phyloP scores from a whole-genome alignment of 2,113 vertebrate species.

The Mirza zaza region DNA sequence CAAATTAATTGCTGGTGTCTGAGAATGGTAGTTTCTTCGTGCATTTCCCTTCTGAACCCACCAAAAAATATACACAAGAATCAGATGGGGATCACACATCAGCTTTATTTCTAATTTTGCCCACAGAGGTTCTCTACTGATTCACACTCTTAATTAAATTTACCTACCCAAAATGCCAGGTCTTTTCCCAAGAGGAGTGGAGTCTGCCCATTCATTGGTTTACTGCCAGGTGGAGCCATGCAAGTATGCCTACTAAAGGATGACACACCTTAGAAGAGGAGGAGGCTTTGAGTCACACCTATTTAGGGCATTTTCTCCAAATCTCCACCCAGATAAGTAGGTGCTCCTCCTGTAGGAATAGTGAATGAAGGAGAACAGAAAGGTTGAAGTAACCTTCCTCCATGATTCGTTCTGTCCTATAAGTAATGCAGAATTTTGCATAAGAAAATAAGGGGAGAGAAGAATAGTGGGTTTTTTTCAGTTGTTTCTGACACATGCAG shows the following conservation, averaged over 20 bases:
- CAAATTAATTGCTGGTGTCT: background rate
- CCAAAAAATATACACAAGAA: background rate
- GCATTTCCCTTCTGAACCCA: background rate
- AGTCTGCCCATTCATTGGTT: background rate
- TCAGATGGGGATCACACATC: background rate
- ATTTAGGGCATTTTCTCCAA: background rate
- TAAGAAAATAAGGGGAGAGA: background rate
- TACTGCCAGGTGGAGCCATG: background rate
- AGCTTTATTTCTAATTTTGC: background rate
- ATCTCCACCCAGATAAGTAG: background rate
- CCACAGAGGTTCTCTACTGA: background rate
- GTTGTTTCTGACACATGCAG: background rate
- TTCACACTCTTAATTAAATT: background rate
- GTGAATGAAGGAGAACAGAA: background rate
- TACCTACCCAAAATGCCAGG: background rate
- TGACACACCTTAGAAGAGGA: background rate
- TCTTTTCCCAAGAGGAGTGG: background rate
- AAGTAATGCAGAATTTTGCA: background rate
- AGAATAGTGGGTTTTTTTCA: background rate
- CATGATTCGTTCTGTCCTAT: background rate
- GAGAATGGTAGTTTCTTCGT: background rate
- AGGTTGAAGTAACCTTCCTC: background rate
- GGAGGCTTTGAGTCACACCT: background rate
- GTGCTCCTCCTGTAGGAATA: background rate
- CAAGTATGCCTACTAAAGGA: background rate